These are phyloP conservation scores for Parnassius smintheus DNA, from an alignment of 2,888 invertebrate genomes.

Conservation along the genomic window DNA sequence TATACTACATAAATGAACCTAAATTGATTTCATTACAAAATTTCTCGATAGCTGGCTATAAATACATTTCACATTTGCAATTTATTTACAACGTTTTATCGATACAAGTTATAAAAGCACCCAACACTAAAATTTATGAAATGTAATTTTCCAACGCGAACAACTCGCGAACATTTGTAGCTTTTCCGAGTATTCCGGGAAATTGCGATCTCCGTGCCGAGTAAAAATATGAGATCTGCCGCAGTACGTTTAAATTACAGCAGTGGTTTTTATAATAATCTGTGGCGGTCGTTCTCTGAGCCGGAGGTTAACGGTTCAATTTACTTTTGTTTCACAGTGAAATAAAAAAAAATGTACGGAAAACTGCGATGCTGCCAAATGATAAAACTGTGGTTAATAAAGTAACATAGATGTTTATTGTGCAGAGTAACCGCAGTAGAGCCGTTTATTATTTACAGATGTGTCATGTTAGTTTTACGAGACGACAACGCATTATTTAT, in stretches of 20 bases:
- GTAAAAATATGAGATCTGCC: conserved; percentile 71
- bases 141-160: conserved; percentile 78
- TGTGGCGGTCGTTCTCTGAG: conserved; percentile 40
- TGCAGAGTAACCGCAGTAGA: no score
- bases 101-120: conserved; percentile 20
- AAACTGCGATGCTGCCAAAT: background rate
- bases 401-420: no score
- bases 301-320: conserved; percentile 25
- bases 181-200: conserved; percentile 76
- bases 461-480: no score
- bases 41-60: no score
- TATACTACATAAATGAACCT: no score
- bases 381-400: background rate
- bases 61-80: background rate
- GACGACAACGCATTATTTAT: no score
- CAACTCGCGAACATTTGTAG: conserved; percentile 77
- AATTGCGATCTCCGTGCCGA: conserved; percentile 73
- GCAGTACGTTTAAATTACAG: conserved; percentile 72
- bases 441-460: no score
- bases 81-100: conserved; percentile 24
- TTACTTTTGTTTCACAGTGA: conserved; percentile 10
- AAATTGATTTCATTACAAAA: no score
- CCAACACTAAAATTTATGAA: conserved; percentile 73
- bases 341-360: background rate
- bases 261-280: conserved; percentile 67